Evolutionary conservation across 2,797 vertebrate genomes (phyloP), one percentile per base, ranked within the genome.

Genomic region (Argya squamiceps): DNA sequence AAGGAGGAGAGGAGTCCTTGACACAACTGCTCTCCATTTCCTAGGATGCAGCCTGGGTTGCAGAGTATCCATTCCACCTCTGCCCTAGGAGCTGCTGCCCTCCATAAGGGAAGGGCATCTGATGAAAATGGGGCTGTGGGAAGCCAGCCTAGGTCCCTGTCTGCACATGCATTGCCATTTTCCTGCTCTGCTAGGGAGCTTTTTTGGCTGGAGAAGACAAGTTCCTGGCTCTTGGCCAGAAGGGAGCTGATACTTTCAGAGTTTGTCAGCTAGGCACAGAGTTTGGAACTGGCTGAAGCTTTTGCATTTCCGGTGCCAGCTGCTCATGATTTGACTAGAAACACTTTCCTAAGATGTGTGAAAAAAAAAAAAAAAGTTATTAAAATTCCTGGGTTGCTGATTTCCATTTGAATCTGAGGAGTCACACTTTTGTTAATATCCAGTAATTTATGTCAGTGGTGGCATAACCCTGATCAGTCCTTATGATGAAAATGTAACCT

Each of bases 361-460:
- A 92, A 96, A 77, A 92, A 80, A 92, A 92, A 96, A 77, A 92
- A 80, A 92, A 97, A 92, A 90, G 76, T 93, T 96, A 96, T 93
- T 96, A 97, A 97, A 97, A 97, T 93, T 70, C 76, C 84, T 2
- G 23, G 93, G 47, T 94, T 90, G 88, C 88, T 83, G 86, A 53
- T 94, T 95, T 86, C 94, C 56, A 91, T 96, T 92, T 97, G 93
- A 97, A 96, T 92, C 89, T 92, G 81, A 81, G 41, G 39, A 87
- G 86, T 94, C 91, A 87, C 87, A 87, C 83, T 96, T 89, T 62
- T 74, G 58, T 93, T 95, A 94, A 59, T 71, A 96, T 44, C 47
- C 74, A 58, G 90, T 79, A 95, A 80, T 92, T 96, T 95, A 44
- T 96, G 91, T 85, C 83, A 32, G 62, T 44, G 29, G 27, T 71